Percentiles rank a stretch among this genome's conserved stretches.
phyloP scores from a whole-genome alignment of 1,140 invertebrate species.

The Nasonia vitripennis region DNA sequence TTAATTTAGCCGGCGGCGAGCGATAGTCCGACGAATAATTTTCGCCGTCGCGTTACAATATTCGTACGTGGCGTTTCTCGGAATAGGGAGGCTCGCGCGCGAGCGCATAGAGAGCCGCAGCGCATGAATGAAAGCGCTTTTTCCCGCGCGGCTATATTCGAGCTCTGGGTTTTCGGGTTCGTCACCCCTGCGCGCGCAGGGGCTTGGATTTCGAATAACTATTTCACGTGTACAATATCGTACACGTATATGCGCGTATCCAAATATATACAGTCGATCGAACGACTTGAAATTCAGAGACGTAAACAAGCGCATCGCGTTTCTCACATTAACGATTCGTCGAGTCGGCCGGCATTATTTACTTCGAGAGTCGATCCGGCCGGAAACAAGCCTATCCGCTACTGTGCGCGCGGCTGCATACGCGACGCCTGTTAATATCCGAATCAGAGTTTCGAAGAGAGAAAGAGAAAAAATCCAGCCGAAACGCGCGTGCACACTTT shows the following conservation, averaged over 20 bases:
- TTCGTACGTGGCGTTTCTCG: neutral
- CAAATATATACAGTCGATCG: too few relatives aligned
- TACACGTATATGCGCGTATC: too few relatives aligned
- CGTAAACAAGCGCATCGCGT: too few relatives aligned
- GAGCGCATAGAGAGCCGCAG: neutral
- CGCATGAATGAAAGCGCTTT: neutral
- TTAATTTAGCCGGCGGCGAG: constrained; percentile 4
- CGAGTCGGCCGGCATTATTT: too few relatives aligned
- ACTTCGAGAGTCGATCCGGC: too few relatives aligned
- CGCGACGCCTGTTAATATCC: constrained; percentile 4
- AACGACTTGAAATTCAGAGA: too few relatives aligned
- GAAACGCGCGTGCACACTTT: neutral
- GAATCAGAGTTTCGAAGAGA: neutral
- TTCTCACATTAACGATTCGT: too few relatives aligned
- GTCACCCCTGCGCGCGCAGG: neutral
- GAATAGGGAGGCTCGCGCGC: neutral
- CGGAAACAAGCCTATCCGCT: constrained; percentile 17
- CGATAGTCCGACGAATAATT: neutral
- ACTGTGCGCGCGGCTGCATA: neutral
- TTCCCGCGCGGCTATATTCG: neutral
- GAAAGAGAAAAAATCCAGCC: neutral
- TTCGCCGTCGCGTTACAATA: neutral
- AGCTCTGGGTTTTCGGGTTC: neutral
- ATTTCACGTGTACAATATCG: neutral
- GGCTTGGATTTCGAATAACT: neutral